Conservation (phyloP, 2,797 vertebrate species). For the Chaetophractus vellerosus region DNA sequence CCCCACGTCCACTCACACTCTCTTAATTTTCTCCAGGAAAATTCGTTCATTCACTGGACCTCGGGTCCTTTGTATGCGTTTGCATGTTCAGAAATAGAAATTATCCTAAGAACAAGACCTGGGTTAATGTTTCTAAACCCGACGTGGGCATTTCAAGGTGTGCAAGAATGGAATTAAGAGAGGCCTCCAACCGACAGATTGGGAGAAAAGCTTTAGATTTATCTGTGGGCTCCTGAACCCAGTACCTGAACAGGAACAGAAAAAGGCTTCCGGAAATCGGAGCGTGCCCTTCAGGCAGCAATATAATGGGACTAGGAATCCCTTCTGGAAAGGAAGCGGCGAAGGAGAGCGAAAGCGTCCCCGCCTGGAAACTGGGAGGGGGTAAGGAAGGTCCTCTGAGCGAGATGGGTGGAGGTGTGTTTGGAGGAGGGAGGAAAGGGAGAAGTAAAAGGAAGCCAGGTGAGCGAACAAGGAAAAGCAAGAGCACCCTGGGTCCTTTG, state of each 20-base stretch:
- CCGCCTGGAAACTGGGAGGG: background rate
- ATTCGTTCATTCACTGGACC: no score
- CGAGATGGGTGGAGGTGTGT: background rate
- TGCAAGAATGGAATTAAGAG: background rate
- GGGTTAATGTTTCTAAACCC: background rate
- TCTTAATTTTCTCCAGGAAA: background rate
- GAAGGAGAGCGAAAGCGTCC: background rate
- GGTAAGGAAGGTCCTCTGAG: rapidly evolving
- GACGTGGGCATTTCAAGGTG: background rate
- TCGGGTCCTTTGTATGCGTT: background rate
- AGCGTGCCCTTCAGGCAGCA: background rate
- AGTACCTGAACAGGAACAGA: background rate
- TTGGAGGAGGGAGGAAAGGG: background rate
- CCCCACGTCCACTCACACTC: background rate
- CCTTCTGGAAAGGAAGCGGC: conserved; percentile 25
- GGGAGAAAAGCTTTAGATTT: background rate
- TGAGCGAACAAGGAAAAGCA: conserved; percentile 41
- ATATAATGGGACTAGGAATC: background rate
- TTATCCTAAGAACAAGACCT: background rate
- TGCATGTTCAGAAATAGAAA: background rate
- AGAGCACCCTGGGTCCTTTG: conserved; percentile 41
- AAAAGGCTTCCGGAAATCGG: background rate
- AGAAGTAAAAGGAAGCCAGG: conserved; percentile 1
- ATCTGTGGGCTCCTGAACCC: background rate
- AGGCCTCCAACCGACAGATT: background rate